phyloP scores from a whole-genome alignment of 2,113 vertebrate genomes.

The Columba livia region DNA sequence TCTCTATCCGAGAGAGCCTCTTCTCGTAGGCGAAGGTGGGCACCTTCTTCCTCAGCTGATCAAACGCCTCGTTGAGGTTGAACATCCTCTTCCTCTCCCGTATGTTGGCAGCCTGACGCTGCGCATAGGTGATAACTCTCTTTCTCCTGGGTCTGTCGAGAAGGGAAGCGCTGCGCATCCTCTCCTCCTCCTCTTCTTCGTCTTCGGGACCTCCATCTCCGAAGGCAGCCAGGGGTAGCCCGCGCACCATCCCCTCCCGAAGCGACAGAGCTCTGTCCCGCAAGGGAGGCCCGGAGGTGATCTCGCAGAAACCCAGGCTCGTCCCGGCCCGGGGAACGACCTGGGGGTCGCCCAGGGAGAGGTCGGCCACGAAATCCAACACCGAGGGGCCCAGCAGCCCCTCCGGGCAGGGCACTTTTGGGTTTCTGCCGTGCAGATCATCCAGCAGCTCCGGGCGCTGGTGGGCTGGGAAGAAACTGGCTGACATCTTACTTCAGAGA shows the following conservation, averaged over 20 bases:
- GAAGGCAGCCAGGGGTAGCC: conserved; percentile 24
- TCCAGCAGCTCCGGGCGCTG: neutral
- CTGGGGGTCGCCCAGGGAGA: conserved; percentile 70
- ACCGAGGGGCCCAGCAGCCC: conserved; percentile 69
- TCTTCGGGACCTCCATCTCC: conserved; percentile 39
- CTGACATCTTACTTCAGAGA: conserved; percentile 27
- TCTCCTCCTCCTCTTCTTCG: conserved; percentile 56
- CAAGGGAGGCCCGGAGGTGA: conserved; percentile 60
- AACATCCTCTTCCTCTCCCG: conserved; percentile 95
- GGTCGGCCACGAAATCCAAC: conserved; percentile 79
- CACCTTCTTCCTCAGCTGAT: conserved; percentile 90
- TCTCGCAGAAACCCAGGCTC: conserved; percentile 53
- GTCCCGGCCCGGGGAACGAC: neutral
- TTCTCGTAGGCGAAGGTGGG: conserved; percentile 98
- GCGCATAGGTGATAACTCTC: conserved; percentile 88
- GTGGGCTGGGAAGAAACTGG: neutral
- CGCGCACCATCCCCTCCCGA: conserved; percentile 7
- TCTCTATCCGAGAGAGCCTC: conserved; percentile 94
- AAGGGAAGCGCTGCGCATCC: neutral
- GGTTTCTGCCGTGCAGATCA: conserved; percentile 14
- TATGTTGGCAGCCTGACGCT: conserved; percentile 94
- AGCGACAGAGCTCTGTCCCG: conserved; percentile 30
- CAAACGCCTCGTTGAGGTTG: conserved; percentile 96
- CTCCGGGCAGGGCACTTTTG: conserved; percentile 69
- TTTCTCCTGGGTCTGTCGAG: conserved; percentile 83